Evolutionary conservation across 2,888 invertebrate species (phyloP).

Genomic region (Helicoverpa assulta): DNA sequence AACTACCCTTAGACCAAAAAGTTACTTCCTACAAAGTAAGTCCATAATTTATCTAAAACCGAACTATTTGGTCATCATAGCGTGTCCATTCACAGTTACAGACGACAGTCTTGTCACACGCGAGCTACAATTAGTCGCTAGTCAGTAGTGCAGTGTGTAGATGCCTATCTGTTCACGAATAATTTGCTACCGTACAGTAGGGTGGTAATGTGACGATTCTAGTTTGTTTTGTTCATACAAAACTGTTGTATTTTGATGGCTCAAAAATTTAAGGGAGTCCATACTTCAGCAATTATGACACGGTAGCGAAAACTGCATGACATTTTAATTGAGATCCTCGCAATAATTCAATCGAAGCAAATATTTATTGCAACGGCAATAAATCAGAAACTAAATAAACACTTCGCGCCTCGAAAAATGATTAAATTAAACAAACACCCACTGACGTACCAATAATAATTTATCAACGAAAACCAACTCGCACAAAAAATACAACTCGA

Average conservation of each 20-base stretch:
- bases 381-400: constrained; percentile 56
- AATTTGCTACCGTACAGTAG: constrained; percentile 53
- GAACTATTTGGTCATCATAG: constrained; percentile 29
- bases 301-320: not conserved
- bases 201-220: constrained; percentile 49
- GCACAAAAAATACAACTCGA: constrained; percentile 39
- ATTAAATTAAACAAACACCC: constrained; percentile 51
- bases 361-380: constrained; percentile 38
- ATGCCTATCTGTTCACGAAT: constrained; percentile 57
- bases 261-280: too few species aligned
- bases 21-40: constrained; percentile 6
- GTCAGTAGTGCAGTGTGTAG: constrained; percentile 38
- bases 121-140: constrained; percentile 50
- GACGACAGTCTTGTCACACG: constrained; percentile 46
- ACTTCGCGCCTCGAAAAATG: constrained; percentile 45
- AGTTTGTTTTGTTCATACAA: constrained; percentile 15
- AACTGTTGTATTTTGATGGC: not conserved
- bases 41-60: constrained; percentile 16
- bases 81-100: constrained; percentile 38
- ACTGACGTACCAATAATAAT: constrained; percentile 50
- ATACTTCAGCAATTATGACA: not conserved
- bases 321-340: not conserved
- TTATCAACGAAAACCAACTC: constrained; percentile 42
- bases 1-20: not conserved
- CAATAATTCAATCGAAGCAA: constrained; percentile 22